Evolutionary conservation across 2,797 vertebrate species (phyloP).

Genomic region (Gouania willdenowi): DNA sequence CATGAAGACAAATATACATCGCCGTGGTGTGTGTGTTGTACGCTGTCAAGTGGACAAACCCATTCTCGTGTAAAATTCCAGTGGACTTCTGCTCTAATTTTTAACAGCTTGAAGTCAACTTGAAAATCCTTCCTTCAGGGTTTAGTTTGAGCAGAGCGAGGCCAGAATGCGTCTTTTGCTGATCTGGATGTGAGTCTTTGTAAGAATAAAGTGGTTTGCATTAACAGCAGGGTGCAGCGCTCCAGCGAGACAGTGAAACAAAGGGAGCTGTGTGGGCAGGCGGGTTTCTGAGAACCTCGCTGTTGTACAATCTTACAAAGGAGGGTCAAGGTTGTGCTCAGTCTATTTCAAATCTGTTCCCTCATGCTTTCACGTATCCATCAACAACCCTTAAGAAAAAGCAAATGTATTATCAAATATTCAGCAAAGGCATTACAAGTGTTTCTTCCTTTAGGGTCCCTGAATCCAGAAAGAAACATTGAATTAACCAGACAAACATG

Average conservation of each 20-base stretch:
- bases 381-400: no score
- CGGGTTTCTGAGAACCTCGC: constrained; percentile 24
- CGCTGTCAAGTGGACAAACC: constrained; percentile 9
- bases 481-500: no score
- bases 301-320: no score
- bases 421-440: no score
- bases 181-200: constrained; percentile 23
- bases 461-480: no score
- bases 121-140: constrained; percentile 1
- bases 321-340: not conserved
- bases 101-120: constrained; percentile 24
- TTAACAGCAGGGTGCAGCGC: constrained; percentile 42
- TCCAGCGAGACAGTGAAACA: constrained; percentile 24
- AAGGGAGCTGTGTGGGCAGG: constrained; percentile 36
- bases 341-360: constrained; percentile 6
- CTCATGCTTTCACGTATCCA: no score
- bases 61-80: constrained; percentile 17
- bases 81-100: not conserved
- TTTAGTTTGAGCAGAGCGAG: constrained; percentile 1
- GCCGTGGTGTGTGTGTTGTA: constrained; percentile 16
- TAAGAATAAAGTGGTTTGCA: constrained; percentile 38
- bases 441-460: no score
- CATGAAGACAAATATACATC: constrained; percentile 54
- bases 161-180: constrained; percentile 19
- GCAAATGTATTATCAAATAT: no score